These are phyloP conservation scores for Stegostoma tigrinum DNA, from an alignment of 2,113 vertebrate species.

Conservation along the genomic window DNA sequence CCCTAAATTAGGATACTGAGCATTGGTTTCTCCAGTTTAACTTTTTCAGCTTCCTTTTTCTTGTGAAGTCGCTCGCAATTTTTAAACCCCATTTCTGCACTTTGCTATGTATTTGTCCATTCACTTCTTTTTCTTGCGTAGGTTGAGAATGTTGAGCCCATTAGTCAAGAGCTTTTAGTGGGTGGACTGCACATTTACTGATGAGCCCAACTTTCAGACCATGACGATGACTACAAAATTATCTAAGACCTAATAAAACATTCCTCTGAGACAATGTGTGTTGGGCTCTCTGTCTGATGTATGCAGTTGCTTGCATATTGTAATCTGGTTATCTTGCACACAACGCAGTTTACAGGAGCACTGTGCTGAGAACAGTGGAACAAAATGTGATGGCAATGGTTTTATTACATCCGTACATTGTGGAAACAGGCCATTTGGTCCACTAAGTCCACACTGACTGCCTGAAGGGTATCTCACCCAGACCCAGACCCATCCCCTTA, in stretches of 20 bases:
- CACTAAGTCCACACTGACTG: no score
- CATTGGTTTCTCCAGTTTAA: neutral
- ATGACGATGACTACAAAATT: neutral
- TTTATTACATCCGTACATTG: no score
- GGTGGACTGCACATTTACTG: neutral
- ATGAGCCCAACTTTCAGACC: conserved; percentile 24
- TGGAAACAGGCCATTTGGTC: no score
- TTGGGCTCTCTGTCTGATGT: neutral
- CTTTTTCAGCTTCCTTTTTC: neutral
- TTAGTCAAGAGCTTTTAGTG: neutral
- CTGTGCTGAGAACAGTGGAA: neutral
- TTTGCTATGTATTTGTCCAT: neutral
- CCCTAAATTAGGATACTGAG: conserved; percentile 26
- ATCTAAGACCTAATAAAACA: conserved; percentile 25
- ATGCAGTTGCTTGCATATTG: neutral
- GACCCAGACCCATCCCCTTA: no score
- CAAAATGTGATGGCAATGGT: neutral
- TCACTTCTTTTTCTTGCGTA: neutral
- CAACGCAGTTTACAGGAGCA: neutral
- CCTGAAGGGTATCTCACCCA: no score
- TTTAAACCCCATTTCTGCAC: conserved; percentile 6
- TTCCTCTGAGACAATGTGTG: neutral
- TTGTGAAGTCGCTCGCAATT: neutral
- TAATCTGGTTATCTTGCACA: neutral
- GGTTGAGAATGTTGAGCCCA: conserved; percentile 13